These are phyloP conservation scores for Drosophila helvetica DNA, from an alignment of 2,888 invertebrate species.

Conservation along the genomic window DNA sequence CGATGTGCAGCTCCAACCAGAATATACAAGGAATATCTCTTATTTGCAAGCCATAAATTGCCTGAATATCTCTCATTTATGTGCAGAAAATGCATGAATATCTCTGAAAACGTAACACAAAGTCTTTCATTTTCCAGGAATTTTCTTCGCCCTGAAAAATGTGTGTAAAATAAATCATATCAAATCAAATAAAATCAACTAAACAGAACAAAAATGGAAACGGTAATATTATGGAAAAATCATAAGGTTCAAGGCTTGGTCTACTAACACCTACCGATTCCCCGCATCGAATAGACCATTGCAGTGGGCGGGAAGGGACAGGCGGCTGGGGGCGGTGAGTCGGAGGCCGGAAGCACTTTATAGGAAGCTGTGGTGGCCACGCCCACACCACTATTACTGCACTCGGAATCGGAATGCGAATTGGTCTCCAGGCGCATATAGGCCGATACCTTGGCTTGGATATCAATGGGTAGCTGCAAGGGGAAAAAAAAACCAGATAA, in stretches of 20 bases:
- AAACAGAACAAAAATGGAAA: neutral
- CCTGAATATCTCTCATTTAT: no score
- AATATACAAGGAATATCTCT: slow-evolving; percentile 10
- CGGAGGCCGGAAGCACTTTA: slow-evolving; percentile 84
- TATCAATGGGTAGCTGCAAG: slow-evolving; percentile 92
- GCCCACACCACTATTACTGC: slow-evolving; percentile 83
- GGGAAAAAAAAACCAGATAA: slow-evolving; percentile 12
- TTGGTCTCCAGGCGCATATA: slow-evolving; percentile 85
- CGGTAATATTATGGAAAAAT: slow-evolving; percentile 17
- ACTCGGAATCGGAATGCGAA: slow-evolving; percentile 84
- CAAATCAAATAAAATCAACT: slow-evolving; percentile 12
- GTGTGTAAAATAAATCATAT: slow-evolving; percentile 2
- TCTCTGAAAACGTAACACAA: neutral
- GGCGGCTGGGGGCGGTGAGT: slow-evolving; percentile 82
- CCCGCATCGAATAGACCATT: slow-evolving; percentile 89
- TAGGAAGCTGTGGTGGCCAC: slow-evolving; percentile 83
- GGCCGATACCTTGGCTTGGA: slow-evolving; percentile 94
- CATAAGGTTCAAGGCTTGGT: slow-evolving; percentile 74
- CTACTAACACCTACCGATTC: slow-evolving; percentile 84
- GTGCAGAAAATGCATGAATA: no score
- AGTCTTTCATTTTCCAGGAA: neutral
- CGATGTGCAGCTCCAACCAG: neutral
- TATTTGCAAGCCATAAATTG: no score
- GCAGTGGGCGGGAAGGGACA: slow-evolving; percentile 92
- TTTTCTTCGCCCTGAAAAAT: neutral